Base-by-base conservation (phyloP, 2,797 vertebrate genomes). In the Sus cebifrons region DNA sequence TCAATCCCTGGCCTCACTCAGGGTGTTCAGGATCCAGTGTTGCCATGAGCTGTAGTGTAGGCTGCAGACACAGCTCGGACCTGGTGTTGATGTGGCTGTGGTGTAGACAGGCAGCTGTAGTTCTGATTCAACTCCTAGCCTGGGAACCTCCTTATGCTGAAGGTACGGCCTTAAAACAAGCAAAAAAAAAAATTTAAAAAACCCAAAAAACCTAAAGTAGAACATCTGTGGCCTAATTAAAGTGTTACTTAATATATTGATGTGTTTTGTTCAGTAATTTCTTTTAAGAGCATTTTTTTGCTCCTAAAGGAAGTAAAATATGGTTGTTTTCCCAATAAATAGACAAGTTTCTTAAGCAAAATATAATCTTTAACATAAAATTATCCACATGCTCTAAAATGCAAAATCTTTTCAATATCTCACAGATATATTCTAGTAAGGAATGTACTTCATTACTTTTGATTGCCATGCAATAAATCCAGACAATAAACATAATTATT, bases 401-500 rank as follows among this genome's bases (percentile, higher is more conserved):
- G 14, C 78, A 77, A 86, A 64, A 82, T 40, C 70, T 84, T 91
- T 94, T 74, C 52, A 91, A 73, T 2, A 23, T 82, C 8, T 95
- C 73, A 89, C 73, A 86, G 27, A 49, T 44, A 60, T 1, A 83
- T 13, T 73, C 29, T 49, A 86, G 8, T 20, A 86, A 86, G 67
- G 40, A 71, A 17, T 54, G 1, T 2, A 81, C 32, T 62, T 96
- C 87, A 84, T 81, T 85, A 96, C 40, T 95, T 94, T 81, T 96
- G 15, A 86, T 62, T 87, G 62, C 40, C 29, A 86, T 32, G 8
- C 9, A 92, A 94, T 92, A 99, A 97, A 96, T 99, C 99, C 68
- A 99, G 97, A 98, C 99, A 99, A 97, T 99, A 99, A 96, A 99
- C 98, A 81, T 98, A 99, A 98, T 99, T 99, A 97, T 99, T 99